Percentiles rank a stretch among this genome's conserved stretches.
Evolutionary conservation across 2,888 invertebrate species (phyloP).

Genomic region (Steromphala cineraria): DNA sequence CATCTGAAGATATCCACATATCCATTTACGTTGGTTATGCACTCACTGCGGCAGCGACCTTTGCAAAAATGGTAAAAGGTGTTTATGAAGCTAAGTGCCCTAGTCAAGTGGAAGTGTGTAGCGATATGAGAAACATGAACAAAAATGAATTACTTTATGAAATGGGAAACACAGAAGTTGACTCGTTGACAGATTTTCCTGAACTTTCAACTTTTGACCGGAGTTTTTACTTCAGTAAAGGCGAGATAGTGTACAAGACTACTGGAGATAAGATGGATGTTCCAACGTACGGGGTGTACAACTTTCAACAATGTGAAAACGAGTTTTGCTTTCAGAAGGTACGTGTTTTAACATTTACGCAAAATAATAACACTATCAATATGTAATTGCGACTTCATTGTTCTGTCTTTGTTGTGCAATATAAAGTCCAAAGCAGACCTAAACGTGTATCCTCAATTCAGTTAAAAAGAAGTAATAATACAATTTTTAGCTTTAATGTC

Average conservation of each 20-base stretch:
- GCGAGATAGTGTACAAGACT: background rate
- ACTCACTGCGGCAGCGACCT: background rate
- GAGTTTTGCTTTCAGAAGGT: background rate
- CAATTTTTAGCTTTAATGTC: too few species aligned
- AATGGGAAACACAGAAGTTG: background rate
- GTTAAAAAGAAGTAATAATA: too few species aligned
- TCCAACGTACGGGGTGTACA: background rate
- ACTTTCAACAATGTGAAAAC: background rate
- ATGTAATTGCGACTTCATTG: too few species aligned
- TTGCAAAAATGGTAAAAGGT: background rate
- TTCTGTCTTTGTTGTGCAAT: too few species aligned
- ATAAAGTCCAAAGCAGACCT: too few species aligned
- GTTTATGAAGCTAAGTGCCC: background rate
- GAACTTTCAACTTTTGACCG: background rate
- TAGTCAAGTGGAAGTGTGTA: background rate
- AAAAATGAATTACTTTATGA: background rate
- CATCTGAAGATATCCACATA: background rate
- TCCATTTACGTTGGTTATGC: background rate
- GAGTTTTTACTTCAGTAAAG: background rate
- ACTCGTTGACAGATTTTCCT: background rate
- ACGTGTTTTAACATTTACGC: background rate
- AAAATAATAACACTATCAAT: background rate
- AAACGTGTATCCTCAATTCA: too few species aligned
- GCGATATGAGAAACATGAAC: background rate
- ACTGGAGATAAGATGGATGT: background rate